These are phyloP conservation scores for Arbacia lixula DNA, from an alignment of 53 echinoderm and acorn worm species.

Conservation along the genomic window DNA sequence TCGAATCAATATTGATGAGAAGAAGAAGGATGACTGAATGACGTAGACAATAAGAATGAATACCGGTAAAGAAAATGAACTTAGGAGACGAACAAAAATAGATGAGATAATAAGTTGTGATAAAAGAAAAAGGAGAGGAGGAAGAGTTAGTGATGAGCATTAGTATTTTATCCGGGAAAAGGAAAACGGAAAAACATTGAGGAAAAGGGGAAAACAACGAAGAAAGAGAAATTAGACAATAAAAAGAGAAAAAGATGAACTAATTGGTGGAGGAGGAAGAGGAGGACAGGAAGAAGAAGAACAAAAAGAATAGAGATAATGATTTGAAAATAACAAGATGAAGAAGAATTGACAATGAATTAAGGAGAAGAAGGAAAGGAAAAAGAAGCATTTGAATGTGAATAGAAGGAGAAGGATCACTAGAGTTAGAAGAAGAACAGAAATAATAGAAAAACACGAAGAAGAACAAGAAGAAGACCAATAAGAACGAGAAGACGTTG, in stretches of 20 bases:
- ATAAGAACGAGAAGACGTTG: not conserved
- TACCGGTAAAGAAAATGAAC: too few relatives aligned
- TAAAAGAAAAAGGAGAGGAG: too few relatives aligned
- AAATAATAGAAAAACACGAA: not conserved
- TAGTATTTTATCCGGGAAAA: too few relatives aligned
- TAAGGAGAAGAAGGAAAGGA: not conserved
- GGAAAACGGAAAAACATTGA: not conserved
- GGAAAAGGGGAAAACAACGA: not conserved
- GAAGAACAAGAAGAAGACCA: not conserved
- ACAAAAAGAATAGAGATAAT: not conserved
- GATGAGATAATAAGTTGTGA: too few relatives aligned
- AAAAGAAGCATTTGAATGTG: too few relatives aligned
- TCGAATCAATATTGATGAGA: too few relatives aligned
- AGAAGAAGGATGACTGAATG: too few relatives aligned
- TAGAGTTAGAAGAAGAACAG: not conserved
- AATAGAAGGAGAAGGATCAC: not conserved
- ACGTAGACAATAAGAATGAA: too few relatives aligned
- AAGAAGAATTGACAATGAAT: not conserved
- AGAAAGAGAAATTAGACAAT: not conserved
- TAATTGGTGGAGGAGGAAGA: not conserved
- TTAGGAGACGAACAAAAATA: too few relatives aligned
- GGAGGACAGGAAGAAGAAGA: not conserved
- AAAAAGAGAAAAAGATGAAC: not conserved
- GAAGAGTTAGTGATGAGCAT: too few relatives aligned
- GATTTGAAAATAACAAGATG: not conserved